A percentile compares a stretch with the other conserved stretches of the same genome.
phyloP scores from a whole-genome alignment of 2,888 invertebrate genomes.

The Drosophila anceps region DNA sequence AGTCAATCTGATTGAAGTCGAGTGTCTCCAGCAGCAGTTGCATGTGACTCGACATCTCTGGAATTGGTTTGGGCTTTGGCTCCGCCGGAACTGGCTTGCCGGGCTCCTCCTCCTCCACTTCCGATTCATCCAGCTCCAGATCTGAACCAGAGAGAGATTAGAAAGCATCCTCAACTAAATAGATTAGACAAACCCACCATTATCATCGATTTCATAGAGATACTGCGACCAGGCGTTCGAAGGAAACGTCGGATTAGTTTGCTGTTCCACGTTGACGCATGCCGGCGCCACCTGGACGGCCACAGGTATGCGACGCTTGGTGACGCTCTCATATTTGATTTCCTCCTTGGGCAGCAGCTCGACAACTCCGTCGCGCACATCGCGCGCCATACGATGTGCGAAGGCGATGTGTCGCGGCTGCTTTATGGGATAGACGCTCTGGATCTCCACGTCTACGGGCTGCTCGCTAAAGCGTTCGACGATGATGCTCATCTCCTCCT shows the following conservation, averaged over 20 bases:
- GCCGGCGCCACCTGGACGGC: constrained; percentile 87
- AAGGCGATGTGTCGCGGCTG: constrained; percentile 86
- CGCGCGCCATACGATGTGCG: constrained; percentile 86
- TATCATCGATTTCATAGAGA: constrained; percentile 85
- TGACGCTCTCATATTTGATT: constrained; percentile 87
- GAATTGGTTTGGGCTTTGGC: constrained; percentile 57
- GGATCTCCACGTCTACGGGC: constrained; percentile 89
- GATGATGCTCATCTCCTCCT: constrained; percentile 87
- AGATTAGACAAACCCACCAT: constrained; percentile 52
- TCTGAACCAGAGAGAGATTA: constrained; percentile 35
- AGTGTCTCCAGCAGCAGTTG: constrained; percentile 80
- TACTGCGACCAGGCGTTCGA: constrained; percentile 90
- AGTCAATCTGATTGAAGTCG: constrained; percentile 85
- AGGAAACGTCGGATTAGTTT: constrained; percentile 89
- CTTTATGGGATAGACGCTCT: constrained; percentile 87
- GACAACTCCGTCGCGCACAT: constrained; percentile 89
- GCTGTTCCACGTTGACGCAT: constrained; percentile 86
- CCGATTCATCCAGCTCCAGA: constrained; percentile 70
- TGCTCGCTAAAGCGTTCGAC: constrained; percentile 86
- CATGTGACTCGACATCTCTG: constrained; percentile 81
- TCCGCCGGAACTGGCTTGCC: constrained; percentile 39
- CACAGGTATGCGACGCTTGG: constrained; percentile 87
- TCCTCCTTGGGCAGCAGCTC: constrained; percentile 88
- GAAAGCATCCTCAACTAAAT: neutral
- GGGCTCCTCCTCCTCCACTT: constrained; percentile 71